A percentile compares a stretch with the other conserved stretches of the same genome.
These are phyloP conservation scores for Triplophysa rosa DNA, from an alignment of 2,113 vertebrate species.

Conservation along the genomic window DNA sequence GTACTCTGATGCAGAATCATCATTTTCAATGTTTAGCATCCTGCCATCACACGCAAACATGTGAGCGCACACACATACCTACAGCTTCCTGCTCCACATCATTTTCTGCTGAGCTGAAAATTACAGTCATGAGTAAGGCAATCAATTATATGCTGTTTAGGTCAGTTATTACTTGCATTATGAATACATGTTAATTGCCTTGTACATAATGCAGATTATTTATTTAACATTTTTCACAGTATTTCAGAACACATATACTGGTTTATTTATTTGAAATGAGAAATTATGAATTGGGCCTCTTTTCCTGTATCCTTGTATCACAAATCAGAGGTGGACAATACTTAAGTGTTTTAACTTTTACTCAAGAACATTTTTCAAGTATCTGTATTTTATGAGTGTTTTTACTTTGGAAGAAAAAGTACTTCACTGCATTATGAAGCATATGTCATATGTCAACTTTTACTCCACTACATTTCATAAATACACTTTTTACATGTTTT, in stretches of 20 bases:
- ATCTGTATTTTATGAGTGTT: too few species aligned
- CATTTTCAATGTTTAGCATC: conserved; percentile 71
- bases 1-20: conserved; percentile 75
- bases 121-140: conserved; percentile 19
- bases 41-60: conserved; percentile 33
- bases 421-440: too few species aligned
- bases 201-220: not conserved
- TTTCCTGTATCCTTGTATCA: too few species aligned
- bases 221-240: not conserved
- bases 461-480: too few species aligned
- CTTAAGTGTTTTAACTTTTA: too few species aligned
- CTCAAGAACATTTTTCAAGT: too few species aligned
- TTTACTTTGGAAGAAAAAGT: too few species aligned
- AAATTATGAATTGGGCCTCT: not conserved
- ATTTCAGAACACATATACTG: not conserved
- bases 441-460: too few species aligned
- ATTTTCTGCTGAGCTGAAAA: not conserved
- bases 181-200: not conserved
- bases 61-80: not conserved
- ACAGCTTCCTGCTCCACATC: not conserved
- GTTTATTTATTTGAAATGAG: not conserved
- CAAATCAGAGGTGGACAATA: too few species aligned
- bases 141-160: not conserved
- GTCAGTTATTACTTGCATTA: not conserved
- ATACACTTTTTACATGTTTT: too few species aligned